Base-by-base conservation (phyloP, 2,797 vertebrate species). In the Antennarius maculatus region DNA sequence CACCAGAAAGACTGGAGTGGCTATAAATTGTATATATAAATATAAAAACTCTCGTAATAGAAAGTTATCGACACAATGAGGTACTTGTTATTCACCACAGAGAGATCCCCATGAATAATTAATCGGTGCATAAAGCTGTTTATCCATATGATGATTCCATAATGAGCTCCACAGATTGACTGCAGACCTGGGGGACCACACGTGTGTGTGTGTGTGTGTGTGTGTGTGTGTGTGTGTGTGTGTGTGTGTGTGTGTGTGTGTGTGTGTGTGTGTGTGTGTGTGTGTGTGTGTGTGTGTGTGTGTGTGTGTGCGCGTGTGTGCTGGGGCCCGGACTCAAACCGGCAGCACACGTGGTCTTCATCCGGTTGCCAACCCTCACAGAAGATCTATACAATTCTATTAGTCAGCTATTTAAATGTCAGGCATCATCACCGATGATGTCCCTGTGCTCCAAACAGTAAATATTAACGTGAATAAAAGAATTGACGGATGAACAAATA, bases 91-190 rank as follows among this genome's bases (percentile, higher is more conserved):
- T 79, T 74, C 61, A 39, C 47, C 46, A 56, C 51, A 50, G 45
- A 69, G 43, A 23, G 41, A 64, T 41, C 41, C 51, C 55, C 55
- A 71, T 69, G 37, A 83, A 84, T 84, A 82, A 79, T 71, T 65
- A 49, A 82, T 71, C 47, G 47, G 18, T 3, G 8, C n/a, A 5
- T 54, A 1, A 37, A 49, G 69, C 79, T 55, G 54, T 48, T 81
- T 70, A 68, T 68, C 60, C 68, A 73, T 54, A 66, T 50, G 69
- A 79, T 71, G 71, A 66, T 64, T 77, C 61, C 45, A 28, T 69
- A 73, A 89, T 66, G 61, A 82, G 72, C 59, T 59, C 29, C 37
- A 37, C 5, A 49, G 60, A 45, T 47, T 8, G 16, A 66, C 62
- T 23, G 23, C 23, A 23, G 23, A 23, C 23, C 23, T 23, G 23